Base-by-base conservation (phyloP, 64 coral and sea anemone species). In the Montipora capricornis region DNA sequence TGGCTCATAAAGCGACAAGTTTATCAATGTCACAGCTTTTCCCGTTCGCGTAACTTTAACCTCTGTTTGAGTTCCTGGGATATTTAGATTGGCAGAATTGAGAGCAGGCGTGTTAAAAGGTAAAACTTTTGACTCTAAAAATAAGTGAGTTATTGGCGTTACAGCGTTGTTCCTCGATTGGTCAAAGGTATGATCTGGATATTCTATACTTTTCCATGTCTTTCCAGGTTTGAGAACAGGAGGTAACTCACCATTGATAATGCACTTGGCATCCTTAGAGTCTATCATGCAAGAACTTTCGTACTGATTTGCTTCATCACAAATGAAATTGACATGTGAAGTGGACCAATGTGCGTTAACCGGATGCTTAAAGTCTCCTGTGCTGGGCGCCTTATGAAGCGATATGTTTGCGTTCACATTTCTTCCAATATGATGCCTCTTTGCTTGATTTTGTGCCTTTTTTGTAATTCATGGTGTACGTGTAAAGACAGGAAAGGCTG, bases 221-320 rank as follows among this genome's bases (percentile, higher is more conserved):
- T 69, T 95, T n/a, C 90, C 94, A 20, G 90, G 84, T 13, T 95
- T 92, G 73, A 89, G 90, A 6, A 92, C 94, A 4, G 90, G 94
- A 15, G 88, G 84, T 17, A 95, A 83, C 19, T 92, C 94, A 0
- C 78, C 83, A 67, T 60, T 59, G 0, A 96, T 89, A 9, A 92
- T 88, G 4, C 68, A 82, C 78, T 96, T 96, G 12, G 92, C 95
- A 97, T 97, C 95, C 61, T 88, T 82, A 1, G 95, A 97, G 44
- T 97, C 95, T 20, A 97, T 79, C 3, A 93, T 3, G 64, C 80
- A 90, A 76, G 89, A 48, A 2, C 2, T 61, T 37, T 68, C 19
- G 13, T 17, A 26, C 26, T 75, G 75, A 53, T 84, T 75, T 6
- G 71, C n/a, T 20, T 50, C 57, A 46, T 93, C 91, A 8, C 83